Base-by-base conservation (phyloP, 2,797 vertebrate genomes). In the Balearica regulorum region DNA sequence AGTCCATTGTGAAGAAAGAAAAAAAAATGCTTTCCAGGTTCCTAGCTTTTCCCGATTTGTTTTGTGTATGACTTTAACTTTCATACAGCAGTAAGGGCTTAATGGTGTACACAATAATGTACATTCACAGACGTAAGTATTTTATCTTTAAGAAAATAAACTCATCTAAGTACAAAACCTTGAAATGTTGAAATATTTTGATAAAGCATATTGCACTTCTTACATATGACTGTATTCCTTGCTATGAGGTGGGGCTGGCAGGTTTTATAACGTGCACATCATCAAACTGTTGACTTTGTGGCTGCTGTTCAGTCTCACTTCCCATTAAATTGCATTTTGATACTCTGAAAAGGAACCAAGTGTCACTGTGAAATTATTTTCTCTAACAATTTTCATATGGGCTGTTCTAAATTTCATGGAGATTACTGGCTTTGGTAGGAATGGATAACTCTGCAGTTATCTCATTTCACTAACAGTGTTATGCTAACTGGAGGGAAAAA, bases 111-210 rank as follows among this genome's bases (percentile, higher is more conserved):
- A 97, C 94, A 79, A 78, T 75, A 95, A 87, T 88, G 73, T 97
- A 84, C 92, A 72, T 97, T 83, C 93, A 90, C 87, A 97, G 92
- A 89, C 97, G 69, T 93, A 94, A 96, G 82, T 97, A 61, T 97
- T 97, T 87, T 93, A 94, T 96, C 72, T 97, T 86, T 94, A 95
- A 95, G 89, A 92, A 96, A 98, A 98, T 95, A 96, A 98, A 97
- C 64, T 91, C 33, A 33, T 89, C 57, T 55, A 54, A 81, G 65
- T 97, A 90, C 43, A 89, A 97, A 89, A 51, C 18, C 43, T 60
- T 81, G 73, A 62, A 54, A 64, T 60, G 35, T 16, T 89, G 48
- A 68, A 85, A 51, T 78, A 21, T 41, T 76, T 84, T 80, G n/a
- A 48, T 51, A 10, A 61, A 46, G 44, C 35, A 31, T 80, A 25